phyloP scores from a whole-genome alignment of 2,113 vertebrate species.

The Parus major region DNA sequence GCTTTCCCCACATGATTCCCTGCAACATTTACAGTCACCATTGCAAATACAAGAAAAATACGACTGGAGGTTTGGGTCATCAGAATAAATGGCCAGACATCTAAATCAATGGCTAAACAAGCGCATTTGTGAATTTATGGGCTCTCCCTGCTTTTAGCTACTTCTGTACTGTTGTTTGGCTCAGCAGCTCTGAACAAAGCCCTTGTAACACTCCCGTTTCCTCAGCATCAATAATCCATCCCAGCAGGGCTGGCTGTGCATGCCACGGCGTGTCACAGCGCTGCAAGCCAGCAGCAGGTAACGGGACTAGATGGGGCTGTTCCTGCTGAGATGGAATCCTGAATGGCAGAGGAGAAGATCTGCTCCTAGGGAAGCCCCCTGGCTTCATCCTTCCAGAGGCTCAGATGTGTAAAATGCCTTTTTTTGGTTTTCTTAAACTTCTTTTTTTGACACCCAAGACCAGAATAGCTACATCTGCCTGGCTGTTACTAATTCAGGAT shows the following conservation, averaged over 20 bases:
- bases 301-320: neutral
- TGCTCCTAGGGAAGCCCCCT: neutral
- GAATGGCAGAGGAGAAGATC: neutral
- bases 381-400: neutral
- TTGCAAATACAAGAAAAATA: neutral
- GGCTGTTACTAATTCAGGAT: neutral
- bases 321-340: neutral
- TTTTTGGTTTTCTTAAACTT: rapidly evolving
- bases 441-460: neutral
- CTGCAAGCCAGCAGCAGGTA: neutral
- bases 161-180: neutral
- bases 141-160: constrained; percentile 13
- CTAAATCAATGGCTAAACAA: constrained; percentile 4
- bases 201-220: neutral
- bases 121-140: neutral
- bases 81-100: neutral
- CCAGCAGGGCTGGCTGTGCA: neutral
- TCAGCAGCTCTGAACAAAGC: constrained; percentile 5
- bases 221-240: neutral
- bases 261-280: neutral
- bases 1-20: neutral
- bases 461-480: neutral
- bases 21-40: neutral
- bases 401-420: neutral
- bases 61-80: neutral